Conservation (phyloP, 2,797 vertebrate species). For the Rhynchonycteris naso region DNA sequence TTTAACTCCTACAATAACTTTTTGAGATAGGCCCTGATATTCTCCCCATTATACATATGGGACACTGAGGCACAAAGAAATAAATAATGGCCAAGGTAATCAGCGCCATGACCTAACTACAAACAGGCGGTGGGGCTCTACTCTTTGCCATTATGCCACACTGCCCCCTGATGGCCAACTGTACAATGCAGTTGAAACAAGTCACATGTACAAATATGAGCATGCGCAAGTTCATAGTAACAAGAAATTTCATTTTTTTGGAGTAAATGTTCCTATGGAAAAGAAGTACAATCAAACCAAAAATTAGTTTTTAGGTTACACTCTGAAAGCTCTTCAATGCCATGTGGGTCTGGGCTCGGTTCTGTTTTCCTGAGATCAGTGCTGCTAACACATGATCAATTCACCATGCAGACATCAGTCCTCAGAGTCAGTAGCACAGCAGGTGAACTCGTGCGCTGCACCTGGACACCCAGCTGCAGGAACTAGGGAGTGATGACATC, state of each 20-base stretch:
- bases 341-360: background rate
- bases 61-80: background rate
- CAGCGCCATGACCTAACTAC: fast-evolving
- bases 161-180: background rate
- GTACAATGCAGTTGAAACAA: background rate
- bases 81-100: background rate
- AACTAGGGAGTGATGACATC: background rate
- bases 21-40: background rate
- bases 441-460: background rate
- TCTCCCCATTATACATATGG: background rate
- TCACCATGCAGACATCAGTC: background rate
- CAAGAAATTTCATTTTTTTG: background rate
- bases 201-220: background rate
- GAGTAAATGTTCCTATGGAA: background rate
- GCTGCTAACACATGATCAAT: background rate
- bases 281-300: background rate
- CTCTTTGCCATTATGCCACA: background rate
- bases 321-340: background rate
- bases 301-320: background rate
- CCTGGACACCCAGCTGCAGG: background rate
- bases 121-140: fast-evolving
- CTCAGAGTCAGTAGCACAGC: background rate
- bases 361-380: background rate
- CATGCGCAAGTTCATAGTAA: background rate
- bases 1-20: background rate